Conservation (phyloP, 2,797 vertebrate species). For the Ibycter americanus region DNA sequence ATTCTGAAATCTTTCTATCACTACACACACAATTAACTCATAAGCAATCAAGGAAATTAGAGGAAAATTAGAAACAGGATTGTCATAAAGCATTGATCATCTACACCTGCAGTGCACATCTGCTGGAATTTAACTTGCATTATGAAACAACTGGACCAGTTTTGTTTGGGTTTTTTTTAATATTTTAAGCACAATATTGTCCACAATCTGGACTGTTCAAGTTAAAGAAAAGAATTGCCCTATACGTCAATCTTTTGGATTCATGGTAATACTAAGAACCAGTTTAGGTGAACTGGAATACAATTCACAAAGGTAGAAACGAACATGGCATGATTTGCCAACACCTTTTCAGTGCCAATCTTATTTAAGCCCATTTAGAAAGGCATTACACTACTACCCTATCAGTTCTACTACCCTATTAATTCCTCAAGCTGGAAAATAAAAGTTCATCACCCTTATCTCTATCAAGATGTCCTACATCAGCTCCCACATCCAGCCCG, state of each 20-base stretch:
- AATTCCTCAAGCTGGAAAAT: neutral
- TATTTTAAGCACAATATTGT: neutral
- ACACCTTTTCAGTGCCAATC: neutral
- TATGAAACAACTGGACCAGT: neutral
- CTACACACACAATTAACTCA: conserved; percentile 67
- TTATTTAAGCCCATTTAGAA: neutral
- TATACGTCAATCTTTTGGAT: neutral
- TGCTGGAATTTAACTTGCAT: conserved; percentile 49
- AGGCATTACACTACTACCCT: neutral
- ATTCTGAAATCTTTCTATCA: conserved; percentile 67
- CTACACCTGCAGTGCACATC: conserved; percentile 69
- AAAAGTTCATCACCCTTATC: neutral
- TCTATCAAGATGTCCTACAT: neutral
- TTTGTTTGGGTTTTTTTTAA: neutral
- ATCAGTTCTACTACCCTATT: neutral
- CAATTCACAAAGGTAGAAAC: neutral
- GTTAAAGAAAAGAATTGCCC: neutral
- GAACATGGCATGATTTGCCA: accelerated
- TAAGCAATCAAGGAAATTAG: conserved; percentile 73
- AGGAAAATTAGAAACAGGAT: conserved; percentile 69
- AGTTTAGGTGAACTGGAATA: neutral
- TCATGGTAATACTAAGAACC: neutral
- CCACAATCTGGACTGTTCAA: neutral
- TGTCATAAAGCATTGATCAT: conserved; percentile 62
- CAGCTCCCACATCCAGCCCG: accelerated